phyloP scores from a whole-genome alignment of 2,888 invertebrate species.

The Tridacna crocea region DNA sequence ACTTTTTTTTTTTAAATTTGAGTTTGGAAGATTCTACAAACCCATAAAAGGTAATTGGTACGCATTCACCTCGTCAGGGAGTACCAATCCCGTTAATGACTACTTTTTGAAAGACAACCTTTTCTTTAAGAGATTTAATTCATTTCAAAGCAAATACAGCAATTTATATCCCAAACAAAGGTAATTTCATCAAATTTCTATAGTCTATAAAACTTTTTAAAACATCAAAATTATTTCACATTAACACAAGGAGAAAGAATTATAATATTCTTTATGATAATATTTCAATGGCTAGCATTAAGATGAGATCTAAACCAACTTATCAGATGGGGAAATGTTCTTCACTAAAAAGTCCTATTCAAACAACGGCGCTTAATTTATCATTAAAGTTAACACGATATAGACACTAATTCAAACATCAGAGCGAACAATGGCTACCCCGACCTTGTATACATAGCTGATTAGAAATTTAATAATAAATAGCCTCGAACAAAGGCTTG shows the following conservation, averaged over 20 bases:
- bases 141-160: constrained; percentile 60
- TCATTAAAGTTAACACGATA: constrained; percentile 64
- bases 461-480: constrained; percentile 67
- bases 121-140: constrained; percentile 55
- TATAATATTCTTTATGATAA: constrained; percentile 58
- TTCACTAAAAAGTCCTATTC: constrained; percentile 57
- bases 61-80: not conserved
- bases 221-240: constrained; percentile 58
- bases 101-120: constrained; percentile 27
- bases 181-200: constrained; percentile 61
- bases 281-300: constrained; percentile 47
- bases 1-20: no score
- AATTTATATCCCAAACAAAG: constrained; percentile 50
- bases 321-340: constrained; percentile 46
- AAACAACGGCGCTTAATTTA: constrained; percentile 64
- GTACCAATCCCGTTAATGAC: constrained; percentile 16
- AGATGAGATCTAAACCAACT: constrained; percentile 33
- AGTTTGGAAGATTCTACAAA: no score
- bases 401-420: constrained; percentile 62
- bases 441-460: constrained; percentile 66
- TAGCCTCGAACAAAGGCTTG: constrained; percentile 53
- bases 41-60: no score
- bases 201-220: constrained; percentile 47
- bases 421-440: constrained; percentile 49
- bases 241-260: constrained; percentile 55